Evolutionary conservation across 2,113 vertebrate species (phyloP), one percentile per base, ranked within the genome.

Genomic region (Mellivora capensis): DNA sequence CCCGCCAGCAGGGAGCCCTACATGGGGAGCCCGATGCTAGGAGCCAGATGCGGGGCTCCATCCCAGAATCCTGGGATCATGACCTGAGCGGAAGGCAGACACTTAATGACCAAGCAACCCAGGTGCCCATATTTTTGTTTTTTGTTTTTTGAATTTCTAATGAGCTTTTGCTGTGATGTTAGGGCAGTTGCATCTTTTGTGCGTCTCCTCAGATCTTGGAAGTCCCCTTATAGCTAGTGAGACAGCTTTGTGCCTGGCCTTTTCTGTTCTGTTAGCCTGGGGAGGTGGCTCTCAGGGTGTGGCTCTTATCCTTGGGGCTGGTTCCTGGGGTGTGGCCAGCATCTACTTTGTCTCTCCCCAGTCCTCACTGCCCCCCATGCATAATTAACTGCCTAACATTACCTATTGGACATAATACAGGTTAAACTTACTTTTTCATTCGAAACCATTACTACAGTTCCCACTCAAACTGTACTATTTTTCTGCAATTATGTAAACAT

Each of bases 321-420:
- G 25, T 7, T 15, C 42, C 42, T 14, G 17, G 25, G 13, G 13
- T 76, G 72, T 76, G 42, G 42, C 13, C 25, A 44, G 39, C 39
- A 44, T 76, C 42, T 76, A 47, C 14, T 44, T 44, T 64, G 62
- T 76, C 14, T 44, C 72, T 42, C 23, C 21, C 39, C 23, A 13
- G 12, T 6, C 12, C 1, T 1, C 1, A 2, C 61, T 39, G 12
- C 39, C 39, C 12, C 7, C 2, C 12, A 42, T 74, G 39, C 39
- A 39, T 74, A 74, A 39, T 20, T 72, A 72, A 74, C 23, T 74
- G 39, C 12, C 72, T 74, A 14, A 44, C 72, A 27, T 69, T 59
- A 31, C 61, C 2, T 57, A 42, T 54, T 77, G 18, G 4, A 44
- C 11, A 44, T 61, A 42, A 47, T 31, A n/a, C 29, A 64, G 18